Base-by-base conservation (phyloP, 2,797 vertebrate species). In the Staurois parvus region DNA sequence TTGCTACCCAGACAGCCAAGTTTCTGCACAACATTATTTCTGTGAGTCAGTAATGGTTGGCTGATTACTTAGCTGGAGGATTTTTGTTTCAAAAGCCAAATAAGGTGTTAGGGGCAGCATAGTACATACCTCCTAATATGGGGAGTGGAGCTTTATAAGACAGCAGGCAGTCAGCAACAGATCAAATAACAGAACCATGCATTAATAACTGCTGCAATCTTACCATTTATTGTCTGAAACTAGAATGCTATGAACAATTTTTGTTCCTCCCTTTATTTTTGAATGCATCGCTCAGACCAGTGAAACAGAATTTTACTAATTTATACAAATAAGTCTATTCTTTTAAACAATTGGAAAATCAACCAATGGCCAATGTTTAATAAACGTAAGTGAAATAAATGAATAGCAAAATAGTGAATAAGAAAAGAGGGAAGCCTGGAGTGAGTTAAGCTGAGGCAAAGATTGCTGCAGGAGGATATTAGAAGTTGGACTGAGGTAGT, bases 101-200 rank as follows among this genome's bases (percentile, higher is more conserved):
- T 86, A 86, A 72, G 83, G 83, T 79, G 83, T 84, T 59, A 73
- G 85, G 76, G 79, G 73, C 66, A 81, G 78, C 79, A 70, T 66
- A 32, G 32, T 70, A 62, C 72, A 72, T 28, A 26, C 79, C 73
- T 48, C 79, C 79, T 72, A 81, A 86, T 85, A 85, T 82, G 84
- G 84, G 70, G 84, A 68, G 59, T 21, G 28, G 15, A 67, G 69
- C n/a, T 66, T 67, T 68, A 86, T 30, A 77, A 59, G 52, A 64
- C 45, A 81, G 19, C 34, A 70, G 19, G n/a, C 79, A 81, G 32
- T 17, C 68, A 26, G n/a, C 52, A 28, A 24, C 84, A 77, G 34
- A 86, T 82, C 52, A 72, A 82, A 82, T 30, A 62, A 13, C 30
- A 30, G 32, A 70, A 84, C 13, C 2, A 69, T 34, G 17, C 9